These are phyloP conservation scores for Eristalis pertinax DNA, from an alignment of 2,888 invertebrate species.

Conservation along the genomic window DNA sequence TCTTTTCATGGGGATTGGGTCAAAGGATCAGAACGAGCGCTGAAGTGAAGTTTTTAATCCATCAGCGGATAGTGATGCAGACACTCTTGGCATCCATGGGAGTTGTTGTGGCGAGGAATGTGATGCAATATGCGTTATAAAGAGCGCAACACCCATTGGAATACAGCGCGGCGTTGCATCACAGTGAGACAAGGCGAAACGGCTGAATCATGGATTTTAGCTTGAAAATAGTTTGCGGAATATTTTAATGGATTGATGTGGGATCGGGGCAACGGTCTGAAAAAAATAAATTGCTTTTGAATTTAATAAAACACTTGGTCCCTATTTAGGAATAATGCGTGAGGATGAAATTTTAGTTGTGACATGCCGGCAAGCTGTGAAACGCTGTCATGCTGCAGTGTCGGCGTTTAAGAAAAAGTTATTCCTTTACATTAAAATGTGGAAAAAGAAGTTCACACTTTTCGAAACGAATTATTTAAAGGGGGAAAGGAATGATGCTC, in stretches of 20 bases:
- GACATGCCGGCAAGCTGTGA: too few relatives aligned
- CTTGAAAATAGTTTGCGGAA: conserved; percentile 59
- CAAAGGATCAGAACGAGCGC: conserved; percentile 59
- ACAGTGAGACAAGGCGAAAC: neutral
- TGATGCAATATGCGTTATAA: conserved; percentile 60
- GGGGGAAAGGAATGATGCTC: too few relatives aligned
- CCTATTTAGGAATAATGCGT: too few relatives aligned
- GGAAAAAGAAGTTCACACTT: too few relatives aligned
- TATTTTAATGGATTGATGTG: conserved; percentile 53
- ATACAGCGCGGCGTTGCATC: conserved; percentile 3
- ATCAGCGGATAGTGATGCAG: conserved; percentile 21
- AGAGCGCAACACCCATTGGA: neutral
- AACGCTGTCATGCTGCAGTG: too few relatives aligned
- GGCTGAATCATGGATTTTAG: conserved; percentile 66
- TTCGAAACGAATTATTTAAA: too few relatives aligned
- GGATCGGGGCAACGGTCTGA: neutral
- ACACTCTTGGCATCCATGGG: conserved; percentile 31
- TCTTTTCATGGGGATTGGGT: conserved; percentile 25
- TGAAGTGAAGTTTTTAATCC: conserved; percentile 44
- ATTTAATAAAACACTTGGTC: too few relatives aligned
- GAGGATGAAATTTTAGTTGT: too few relatives aligned
- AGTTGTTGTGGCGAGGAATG: conserved; percentile 37
- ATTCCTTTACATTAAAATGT: too few relatives aligned
- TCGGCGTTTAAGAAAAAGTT: too few relatives aligned
- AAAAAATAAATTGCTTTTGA: neutral